Evolutionary conservation across 2,888 invertebrate species (phyloP).

Genomic region (Minunthozetes semirufus): DNA sequence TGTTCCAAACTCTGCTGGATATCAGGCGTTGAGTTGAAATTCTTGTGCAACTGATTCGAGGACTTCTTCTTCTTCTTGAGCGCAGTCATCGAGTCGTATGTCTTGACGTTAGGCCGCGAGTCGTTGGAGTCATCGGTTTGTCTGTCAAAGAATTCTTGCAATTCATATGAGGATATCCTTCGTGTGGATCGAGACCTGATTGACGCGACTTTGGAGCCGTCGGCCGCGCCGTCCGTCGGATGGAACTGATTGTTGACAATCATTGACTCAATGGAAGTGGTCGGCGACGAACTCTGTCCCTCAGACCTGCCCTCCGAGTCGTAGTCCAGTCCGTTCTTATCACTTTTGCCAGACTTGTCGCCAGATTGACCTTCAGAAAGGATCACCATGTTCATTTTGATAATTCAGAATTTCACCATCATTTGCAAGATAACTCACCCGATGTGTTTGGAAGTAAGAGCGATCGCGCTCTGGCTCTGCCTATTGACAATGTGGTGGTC

Average conservation of each 20-base stretch:
- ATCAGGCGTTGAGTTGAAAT: conserved; percentile 86
- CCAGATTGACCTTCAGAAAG: conserved; percentile 6
- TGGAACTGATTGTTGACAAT: neutral
- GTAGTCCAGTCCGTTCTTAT: conserved; percentile 46
- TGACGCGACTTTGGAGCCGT: conserved; percentile 60
- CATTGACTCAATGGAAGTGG: conserved; percentile 34
- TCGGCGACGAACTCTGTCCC: conserved; percentile 29
- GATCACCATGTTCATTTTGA: neutral
- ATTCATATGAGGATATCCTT: conserved; percentile 78
- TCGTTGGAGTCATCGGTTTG: conserved; percentile 69
- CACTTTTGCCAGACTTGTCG: conserved; percentile 37
- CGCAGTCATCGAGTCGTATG: conserved; percentile 46
- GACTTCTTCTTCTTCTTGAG: conserved; percentile 33
- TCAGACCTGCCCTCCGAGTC: conserved; percentile 44
- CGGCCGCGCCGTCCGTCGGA: conserved; percentile 29
- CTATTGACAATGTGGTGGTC: conserved; percentile 85
- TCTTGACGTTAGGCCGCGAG: conserved; percentile 68
- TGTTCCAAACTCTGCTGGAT: conserved; percentile 27
- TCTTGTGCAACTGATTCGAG: conserved; percentile 57
- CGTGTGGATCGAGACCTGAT: conserved; percentile 59
- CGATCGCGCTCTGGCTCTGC: conserved; percentile 80
- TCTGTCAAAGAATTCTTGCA: conserved; percentile 84
- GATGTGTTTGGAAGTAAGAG: conserved; percentile 53
- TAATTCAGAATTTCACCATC: neutral
- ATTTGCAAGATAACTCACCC: no score